Evolutionary conservation across 1,140 invertebrate genomes (phyloP).

Genomic region (Galendromus occidentalis): DNA sequence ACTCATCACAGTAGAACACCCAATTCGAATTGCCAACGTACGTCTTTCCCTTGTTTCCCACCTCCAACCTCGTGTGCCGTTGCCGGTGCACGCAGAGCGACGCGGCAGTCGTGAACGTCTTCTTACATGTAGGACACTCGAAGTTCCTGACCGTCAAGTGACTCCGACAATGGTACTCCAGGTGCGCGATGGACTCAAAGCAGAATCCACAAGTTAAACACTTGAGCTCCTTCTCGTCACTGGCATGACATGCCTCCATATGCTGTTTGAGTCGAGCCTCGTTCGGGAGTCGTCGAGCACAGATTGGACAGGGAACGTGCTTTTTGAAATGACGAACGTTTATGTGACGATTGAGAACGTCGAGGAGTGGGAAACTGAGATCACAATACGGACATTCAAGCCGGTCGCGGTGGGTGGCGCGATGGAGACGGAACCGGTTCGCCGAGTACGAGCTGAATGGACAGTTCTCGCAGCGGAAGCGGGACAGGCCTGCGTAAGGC

Average conservation of each 20-base stretch:
- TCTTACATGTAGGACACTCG: neutral
- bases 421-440: conserved; percentile 4
- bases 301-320: neutral
- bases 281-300: neutral
- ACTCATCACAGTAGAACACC: neutral
- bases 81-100: neutral
- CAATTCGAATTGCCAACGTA: neutral
- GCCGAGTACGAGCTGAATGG: neutral
- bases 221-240: neutral
- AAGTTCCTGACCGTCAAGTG: neutral
- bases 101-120: neutral
- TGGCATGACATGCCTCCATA: neutral
- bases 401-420: neutral
- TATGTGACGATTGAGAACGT: conserved; percentile 2
- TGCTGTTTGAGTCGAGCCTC: neutral
- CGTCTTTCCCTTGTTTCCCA: neutral
- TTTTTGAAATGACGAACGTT: neutral
- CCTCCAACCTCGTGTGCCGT: neutral
- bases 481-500: neutral
- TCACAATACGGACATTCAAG: neutral
- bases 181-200: neutral
- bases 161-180: neutral
- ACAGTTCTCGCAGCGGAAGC: neutral
- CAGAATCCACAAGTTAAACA: neutral
- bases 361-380: neutral